Evolutionary conservation across 2,113 vertebrate species (phyloP).

Genomic region (Agapornis roseicollis): DNA sequence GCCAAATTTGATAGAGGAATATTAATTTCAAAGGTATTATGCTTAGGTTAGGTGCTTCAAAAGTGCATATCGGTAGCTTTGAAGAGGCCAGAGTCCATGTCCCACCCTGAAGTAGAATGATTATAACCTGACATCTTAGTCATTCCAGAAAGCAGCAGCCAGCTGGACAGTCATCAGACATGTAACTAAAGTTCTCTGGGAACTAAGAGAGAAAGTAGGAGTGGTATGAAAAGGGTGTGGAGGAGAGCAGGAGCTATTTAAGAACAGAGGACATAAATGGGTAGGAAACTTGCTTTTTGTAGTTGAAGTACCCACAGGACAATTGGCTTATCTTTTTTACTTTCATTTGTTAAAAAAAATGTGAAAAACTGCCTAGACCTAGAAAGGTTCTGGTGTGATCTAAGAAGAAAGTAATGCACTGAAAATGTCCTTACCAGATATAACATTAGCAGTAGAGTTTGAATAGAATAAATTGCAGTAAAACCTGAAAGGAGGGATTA

Average conservation of each 20-base stretch:
- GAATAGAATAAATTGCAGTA: conserved; percentile 48
- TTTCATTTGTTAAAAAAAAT: not conserved
- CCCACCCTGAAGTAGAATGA: accelerated
- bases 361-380: not conserved
- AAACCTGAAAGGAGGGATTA: conserved; percentile 54
- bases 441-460: not conserved
- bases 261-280: not conserved
- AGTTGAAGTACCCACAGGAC: not conserved
- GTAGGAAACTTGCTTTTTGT: not conserved
- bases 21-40: not conserved
- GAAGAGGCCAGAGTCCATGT: not conserved
- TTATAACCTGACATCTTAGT: not conserved
- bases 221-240: not conserved
- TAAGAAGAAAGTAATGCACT: not conserved
- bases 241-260: not conserved
- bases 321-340: not conserved
- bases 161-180: not conserved
- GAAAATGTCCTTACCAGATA: not conserved
- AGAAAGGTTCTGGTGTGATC: not conserved
- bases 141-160: not conserved
- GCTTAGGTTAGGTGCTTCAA: not conserved
- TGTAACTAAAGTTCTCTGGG: not conserved
- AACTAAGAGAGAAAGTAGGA: not conserved
- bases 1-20: not conserved
- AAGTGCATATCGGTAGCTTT: not conserved